Percentiles rank a stretch among this genome's conserved stretches.
Evolutionary conservation across 2,888 invertebrate genomes (phyloP).

Genomic region (Polyommatus iphigenia): DNA sequence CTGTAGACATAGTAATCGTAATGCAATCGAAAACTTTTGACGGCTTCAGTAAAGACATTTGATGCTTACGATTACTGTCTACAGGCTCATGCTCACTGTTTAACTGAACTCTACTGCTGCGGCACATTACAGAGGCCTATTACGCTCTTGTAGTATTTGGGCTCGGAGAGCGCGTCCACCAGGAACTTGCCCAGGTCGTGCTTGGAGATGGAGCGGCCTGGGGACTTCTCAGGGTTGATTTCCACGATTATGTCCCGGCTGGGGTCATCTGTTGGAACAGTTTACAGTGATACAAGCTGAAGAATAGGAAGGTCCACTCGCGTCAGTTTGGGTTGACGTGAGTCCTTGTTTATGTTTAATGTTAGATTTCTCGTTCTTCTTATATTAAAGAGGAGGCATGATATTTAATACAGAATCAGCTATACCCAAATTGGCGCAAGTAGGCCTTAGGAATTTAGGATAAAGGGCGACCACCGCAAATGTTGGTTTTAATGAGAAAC

Average conservation of each 20-base stretch:
- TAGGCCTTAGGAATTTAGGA: no score
- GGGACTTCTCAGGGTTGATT: constrained; percentile 82
- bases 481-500: no score
- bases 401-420: no score
- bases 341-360: no score
- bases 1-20: not conserved
- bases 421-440: no score
- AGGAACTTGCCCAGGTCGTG: constrained; percentile 88
- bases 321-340: no score
- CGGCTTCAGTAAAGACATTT: not conserved
- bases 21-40: not conserved
- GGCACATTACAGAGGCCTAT: constrained; percentile 65
- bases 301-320: no score
- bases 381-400: no score
- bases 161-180: constrained; percentile 84
- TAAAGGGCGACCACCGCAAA: no score
- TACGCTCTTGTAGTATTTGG: constrained; percentile 82
- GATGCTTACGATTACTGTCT: not conserved
- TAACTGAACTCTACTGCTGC: constrained; percentile 42
- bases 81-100: not conserved
- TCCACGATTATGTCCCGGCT: constrained; percentile 78
- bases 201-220: constrained; percentile 87
- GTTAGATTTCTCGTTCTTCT: no score
- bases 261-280: constrained; percentile 80
- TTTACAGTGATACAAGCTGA: no score